A percentile compares a stretch with the other conserved stretches of the same genome.
phyloP scores from a whole-genome alignment of 2,113 vertebrate species.

The Nestor notabilis region DNA sequence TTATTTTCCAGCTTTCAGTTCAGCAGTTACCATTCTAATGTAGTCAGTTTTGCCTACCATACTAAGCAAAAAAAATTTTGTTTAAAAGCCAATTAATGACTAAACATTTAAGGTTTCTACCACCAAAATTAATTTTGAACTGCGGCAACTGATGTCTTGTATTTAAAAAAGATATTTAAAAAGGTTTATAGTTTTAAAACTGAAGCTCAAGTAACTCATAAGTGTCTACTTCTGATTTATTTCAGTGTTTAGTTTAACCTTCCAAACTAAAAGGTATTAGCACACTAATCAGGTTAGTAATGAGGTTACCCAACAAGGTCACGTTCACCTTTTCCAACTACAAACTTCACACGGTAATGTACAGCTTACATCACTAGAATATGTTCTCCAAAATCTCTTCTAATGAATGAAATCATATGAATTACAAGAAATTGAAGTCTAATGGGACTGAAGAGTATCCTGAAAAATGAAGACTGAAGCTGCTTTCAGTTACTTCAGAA shows the following conservation, averaged over 20 bases:
- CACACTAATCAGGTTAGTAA: slow-evolving; percentile 55
- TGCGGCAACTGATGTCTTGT: background rate
- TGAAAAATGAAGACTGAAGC: background rate
- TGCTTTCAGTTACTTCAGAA: background rate
- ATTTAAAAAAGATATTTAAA: background rate
- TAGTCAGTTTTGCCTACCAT: background rate
- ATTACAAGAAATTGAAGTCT: background rate
- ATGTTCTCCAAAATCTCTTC: slow-evolving; percentile 16
- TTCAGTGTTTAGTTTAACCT: slow-evolving; percentile 46
- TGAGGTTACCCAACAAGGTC: slow-evolving; percentile 28
- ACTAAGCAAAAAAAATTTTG: background rate
- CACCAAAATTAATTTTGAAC: background rate
- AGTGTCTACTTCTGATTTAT: slow-evolving; percentile 20
- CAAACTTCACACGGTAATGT: background rate
- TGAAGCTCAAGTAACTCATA: background rate
- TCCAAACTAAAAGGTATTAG: slow-evolving; percentile 29
- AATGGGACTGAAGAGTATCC: background rate
- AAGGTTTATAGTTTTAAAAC: slow-evolving; percentile 12
- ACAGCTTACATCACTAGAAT: background rate
- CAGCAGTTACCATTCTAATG: background rate
- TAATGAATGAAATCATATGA: background rate
- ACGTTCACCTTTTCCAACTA: slow-evolving; percentile 22
- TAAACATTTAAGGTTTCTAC: background rate
- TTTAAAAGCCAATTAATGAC: background rate
- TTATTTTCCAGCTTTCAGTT: background rate